phyloP scores from a whole-genome alignment of 2,888 invertebrate genomes.

The Lycia hirtaria region DNA sequence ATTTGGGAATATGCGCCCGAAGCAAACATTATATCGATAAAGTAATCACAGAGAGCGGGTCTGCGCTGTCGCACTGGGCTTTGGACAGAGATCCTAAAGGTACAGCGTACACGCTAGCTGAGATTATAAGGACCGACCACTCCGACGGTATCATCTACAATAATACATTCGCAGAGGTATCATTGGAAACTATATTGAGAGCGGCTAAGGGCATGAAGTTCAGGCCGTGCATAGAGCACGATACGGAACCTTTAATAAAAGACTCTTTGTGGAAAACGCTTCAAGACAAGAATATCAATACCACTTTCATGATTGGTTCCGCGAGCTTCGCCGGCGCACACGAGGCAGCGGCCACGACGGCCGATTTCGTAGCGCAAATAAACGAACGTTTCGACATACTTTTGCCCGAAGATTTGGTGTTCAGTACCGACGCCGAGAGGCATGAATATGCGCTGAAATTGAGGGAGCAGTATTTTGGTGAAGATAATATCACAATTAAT shows the following conservation, averaged over 20 bases:
- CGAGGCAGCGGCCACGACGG: slow-evolving; percentile 54
- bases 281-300: slow-evolving; percentile 45
- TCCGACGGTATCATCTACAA: slow-evolving; percentile 26
- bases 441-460: slow-evolving; percentile 46
- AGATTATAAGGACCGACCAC: slow-evolving; percentile 52
- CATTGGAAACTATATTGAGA: slow-evolving; percentile 46
- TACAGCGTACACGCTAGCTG: slow-evolving; percentile 59
- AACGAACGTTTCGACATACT: slow-evolving; percentile 52
- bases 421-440: slow-evolving; percentile 46
- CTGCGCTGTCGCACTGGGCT: slow-evolving; percentile 66
- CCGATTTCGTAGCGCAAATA: slow-evolving; percentile 48
- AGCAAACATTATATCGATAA: slow-evolving; percentile 60
- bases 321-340: slow-evolving; percentile 64
- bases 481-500: slow-evolving; percentile 47
- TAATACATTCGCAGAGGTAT: slow-evolving; percentile 41
- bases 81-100: slow-evolving; percentile 62
- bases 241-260: slow-evolving; percentile 53
- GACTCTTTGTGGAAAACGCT: slow-evolving; percentile 62
- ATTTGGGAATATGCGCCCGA: slow-evolving; percentile 59
- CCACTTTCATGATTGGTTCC: slow-evolving; percentile 64
- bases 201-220: slow-evolving; percentile 52
- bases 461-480: slow-evolving; percentile 62
- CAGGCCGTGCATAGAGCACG: slow-evolving; percentile 62
- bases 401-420: slow-evolving; percentile 65
- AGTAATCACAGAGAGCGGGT: slow-evolving; percentile 73